phyloP scores from a whole-genome alignment of 92 coral and sea anemone species.

The Palythoa grandiflora region DNA sequence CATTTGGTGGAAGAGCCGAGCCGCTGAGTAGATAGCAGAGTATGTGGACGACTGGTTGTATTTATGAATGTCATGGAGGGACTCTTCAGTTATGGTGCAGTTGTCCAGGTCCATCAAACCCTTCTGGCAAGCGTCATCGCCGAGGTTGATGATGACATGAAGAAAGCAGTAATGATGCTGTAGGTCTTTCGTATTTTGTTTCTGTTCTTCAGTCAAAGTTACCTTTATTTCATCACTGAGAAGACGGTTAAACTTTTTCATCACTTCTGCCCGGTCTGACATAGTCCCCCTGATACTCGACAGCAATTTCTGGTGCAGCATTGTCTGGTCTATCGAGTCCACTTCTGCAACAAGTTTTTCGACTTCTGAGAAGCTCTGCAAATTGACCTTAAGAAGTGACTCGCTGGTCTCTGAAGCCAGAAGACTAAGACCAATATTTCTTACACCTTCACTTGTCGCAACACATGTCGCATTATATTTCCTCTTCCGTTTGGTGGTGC shows the following conservation, averaged over 20 bases:
- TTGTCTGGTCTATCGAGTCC: slow-evolving; percentile 22
- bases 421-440: slow-evolving; percentile 14
- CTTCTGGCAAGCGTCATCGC: slow-evolving; percentile 35
- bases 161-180: slow-evolving; percentile 36
- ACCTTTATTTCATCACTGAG: no score
- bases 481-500: slow-evolving; percentile 16
- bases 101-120: slow-evolving; percentile 27
- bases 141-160: slow-evolving; percentile 9
- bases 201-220: no score
- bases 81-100: slow-evolving; percentile 25
- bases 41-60: slow-evolving; percentile 35
- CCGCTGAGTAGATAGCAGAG: slow-evolving; percentile 33
- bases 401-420: slow-evolving; percentile 19
- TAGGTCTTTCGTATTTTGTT: background rate
- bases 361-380: slow-evolving; percentile 23
- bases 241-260: no score
- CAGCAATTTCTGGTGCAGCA: background rate
- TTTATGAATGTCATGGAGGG: slow-evolving; percentile 14
- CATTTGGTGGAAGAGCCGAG: slow-evolving; percentile 38
- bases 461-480: slow-evolving; percentile 11
- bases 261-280: slow-evolving; percentile 19
- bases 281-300: slow-evolving; percentile 22
- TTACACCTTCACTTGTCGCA: slow-evolving; percentile 14
- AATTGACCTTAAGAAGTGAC: slow-evolving; percentile 5
- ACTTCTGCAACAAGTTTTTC: slow-evolving; percentile 10